These are phyloP conservation scores for Gadopsis bispinosus DNA, from an alignment of 2,797 vertebrate genomes.

Conservation along the genomic window DNA sequence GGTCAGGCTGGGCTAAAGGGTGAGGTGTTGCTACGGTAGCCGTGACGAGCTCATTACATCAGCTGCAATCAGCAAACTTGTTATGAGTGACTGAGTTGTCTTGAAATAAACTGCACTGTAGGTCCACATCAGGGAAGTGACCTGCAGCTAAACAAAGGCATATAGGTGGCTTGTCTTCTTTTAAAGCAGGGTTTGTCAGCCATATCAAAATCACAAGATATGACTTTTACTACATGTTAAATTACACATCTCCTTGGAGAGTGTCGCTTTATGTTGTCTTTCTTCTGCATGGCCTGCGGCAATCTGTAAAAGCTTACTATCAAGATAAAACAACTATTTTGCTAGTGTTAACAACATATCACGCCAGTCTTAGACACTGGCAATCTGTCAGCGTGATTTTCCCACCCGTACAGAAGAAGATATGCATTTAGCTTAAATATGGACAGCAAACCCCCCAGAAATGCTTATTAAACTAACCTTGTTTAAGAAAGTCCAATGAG, in stretches of 20 bases:
- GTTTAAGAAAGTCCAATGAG: background rate
- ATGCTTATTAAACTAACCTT: background rate
- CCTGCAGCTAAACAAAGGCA: constrained; percentile 1
- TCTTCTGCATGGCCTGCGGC: constrained; percentile 7
- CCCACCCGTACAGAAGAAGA: no score
- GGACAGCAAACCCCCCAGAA: background rate
- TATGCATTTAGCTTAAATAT: background rate
- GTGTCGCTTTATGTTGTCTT: background rate
- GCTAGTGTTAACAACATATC: constrained; percentile 1
- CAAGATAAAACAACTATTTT: constrained; percentile 12
- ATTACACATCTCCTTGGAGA: background rate
- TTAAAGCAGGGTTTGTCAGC: constrained; percentile 8
- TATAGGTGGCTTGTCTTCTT: background rate
- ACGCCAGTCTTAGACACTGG: background rate
- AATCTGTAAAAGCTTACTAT: constrained; percentile 7
- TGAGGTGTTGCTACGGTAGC: background rate
- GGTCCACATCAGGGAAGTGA: constrained; percentile 3
- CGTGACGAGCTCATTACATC: background rate
- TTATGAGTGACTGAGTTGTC: background rate
- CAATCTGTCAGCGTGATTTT: constrained; percentile 13
- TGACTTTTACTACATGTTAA: background rate
- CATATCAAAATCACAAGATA: constrained; percentile 11
- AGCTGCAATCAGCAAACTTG: background rate
- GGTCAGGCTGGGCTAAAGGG: background rate
- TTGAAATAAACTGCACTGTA: background rate